phyloP scores from a whole-genome alignment of 2,113 vertebrate species.

The Lepisosteus osseus region DNA sequence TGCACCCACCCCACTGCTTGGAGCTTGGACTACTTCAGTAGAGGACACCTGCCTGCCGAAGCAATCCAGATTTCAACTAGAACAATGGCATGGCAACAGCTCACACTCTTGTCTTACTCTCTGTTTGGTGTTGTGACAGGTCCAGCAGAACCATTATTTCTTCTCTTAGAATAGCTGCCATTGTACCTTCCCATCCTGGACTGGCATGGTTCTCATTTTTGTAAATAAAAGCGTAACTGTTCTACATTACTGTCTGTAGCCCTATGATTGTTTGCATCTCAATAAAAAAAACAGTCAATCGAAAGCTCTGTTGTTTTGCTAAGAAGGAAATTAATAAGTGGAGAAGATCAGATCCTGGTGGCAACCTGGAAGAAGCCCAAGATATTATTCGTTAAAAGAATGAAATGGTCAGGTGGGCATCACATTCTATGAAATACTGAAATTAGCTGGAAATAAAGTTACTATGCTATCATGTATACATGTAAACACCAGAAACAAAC shows the following conservation, averaged over 20 bases:
- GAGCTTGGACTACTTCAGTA: conserved; percentile 38
- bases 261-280: conserved; percentile 52
- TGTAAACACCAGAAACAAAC: too few relatives aligned
- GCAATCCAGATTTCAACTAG: conserved; percentile 35
- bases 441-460: too few relatives aligned
- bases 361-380: too few relatives aligned
- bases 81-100: conserved; percentile 36
- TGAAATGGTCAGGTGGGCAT: too few relatives aligned
- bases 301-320: background rate
- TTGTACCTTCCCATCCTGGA: conserved; percentile 47
- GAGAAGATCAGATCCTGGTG: too few relatives aligned
- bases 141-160: conserved; percentile 45
- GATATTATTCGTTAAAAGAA: too few relatives aligned
- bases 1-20: conserved; percentile 25
- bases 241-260: conserved; percentile 50
- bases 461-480: too few relatives aligned
- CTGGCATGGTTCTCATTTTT: conserved; percentile 70
- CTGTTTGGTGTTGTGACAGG: conserved; percentile 24
- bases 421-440: too few relatives aligned
- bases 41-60: conserved; percentile 41
- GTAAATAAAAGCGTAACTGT: conserved; percentile 75
- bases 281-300: conserved; percentile 45
- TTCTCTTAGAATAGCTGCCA: conserved; percentile 43
- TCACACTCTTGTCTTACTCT: conserved; percentile 33
- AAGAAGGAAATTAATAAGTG: too few relatives aligned